Evolutionary conservation across 2,113 vertebrate genomes (phyloP).

Genomic region (Myrmecophaga tridactyla): DNA sequence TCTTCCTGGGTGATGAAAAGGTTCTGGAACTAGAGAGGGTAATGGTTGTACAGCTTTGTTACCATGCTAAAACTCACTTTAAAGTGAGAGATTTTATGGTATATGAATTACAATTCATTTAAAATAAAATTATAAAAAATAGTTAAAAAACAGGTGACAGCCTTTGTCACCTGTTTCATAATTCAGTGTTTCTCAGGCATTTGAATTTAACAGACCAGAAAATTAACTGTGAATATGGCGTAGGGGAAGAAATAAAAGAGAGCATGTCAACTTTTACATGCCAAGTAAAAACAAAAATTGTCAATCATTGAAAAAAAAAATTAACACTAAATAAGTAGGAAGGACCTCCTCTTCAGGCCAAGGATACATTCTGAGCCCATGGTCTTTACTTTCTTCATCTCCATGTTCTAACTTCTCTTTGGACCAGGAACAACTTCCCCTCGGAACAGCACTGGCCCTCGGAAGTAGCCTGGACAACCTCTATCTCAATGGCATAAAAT

Average conservation of each 20-base stretch:
- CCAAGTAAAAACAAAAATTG: background rate
- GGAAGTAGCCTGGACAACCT: background rate
- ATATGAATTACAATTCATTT: background rate
- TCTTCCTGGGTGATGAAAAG: no score
- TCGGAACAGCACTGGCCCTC: background rate
- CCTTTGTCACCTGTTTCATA: background rate
- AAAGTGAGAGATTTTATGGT: background rate
- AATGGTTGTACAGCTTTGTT: no score
- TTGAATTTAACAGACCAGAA: background rate
- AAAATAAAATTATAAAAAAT: no score
- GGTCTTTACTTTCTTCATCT: background rate
- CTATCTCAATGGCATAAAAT: background rate
- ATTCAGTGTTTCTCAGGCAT: background rate
- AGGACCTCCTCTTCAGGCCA: background rate
- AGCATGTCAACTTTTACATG: background rate
- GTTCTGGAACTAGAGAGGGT: no score
- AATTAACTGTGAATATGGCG: background rate
- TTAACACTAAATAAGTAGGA: background rate
- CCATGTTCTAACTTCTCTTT: background rate
- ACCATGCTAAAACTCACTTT: no score
- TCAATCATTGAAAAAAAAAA: background rate
- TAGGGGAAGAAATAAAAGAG: background rate
- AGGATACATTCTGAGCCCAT: no score
- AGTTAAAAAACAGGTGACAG: background rate
- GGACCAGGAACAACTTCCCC: background rate